Evolutionary conservation across 2,888 invertebrate genomes (phyloP), one percentile per base, ranked within the genome.

Genomic region (Andricus quercusramuli): DNA sequence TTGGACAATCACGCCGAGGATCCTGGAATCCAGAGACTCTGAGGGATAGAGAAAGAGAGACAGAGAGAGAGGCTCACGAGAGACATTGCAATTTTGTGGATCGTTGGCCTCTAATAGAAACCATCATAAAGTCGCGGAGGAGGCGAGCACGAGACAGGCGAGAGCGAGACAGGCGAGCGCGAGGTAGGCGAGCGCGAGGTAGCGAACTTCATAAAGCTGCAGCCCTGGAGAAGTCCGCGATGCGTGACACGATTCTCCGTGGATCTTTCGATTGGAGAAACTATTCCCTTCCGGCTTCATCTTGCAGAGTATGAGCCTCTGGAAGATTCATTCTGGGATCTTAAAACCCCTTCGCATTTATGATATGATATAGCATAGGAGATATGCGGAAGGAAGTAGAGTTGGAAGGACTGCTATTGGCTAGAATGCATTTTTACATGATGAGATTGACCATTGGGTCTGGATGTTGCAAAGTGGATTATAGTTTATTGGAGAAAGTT

Each of bases 51-150:
- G 51, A 32, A 32, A 44, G 79, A 76, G 79, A 62, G 37, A 20
- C 66, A 74, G 76, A 59, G 22, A 62, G 59, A 56, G 59, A 59
- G 77, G n/a, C 78, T 44, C 84, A 82, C 81, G 85, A 83, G 83
- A 82, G 85, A 84, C 82, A 85, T 82, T 84, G 90, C 86, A 90
- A 91, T 91, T 92, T 90, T 89, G 91, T 89, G 90, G 90, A 91
- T 87, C 90, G 88, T 89, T 91, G 90, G 87, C 86, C 89, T 89
- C 87, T 90, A 86, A 91, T 89, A 89, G 89, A 88, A 89, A 88
- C 89, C 85, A 89, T 90, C 90, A 87, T 90, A 90, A 90, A 91
- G 87, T 84, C 84, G 85, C 79, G 85, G 80, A 77, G 83, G 64
- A 84, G 83, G 84, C 80, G 59, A 79, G 13, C 68, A 47, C 79